These are phyloP conservation scores for Phenganax stokvisi DNA, from an alignment of 92 coral and sea anemone species.

Conservation along the genomic window DNA sequence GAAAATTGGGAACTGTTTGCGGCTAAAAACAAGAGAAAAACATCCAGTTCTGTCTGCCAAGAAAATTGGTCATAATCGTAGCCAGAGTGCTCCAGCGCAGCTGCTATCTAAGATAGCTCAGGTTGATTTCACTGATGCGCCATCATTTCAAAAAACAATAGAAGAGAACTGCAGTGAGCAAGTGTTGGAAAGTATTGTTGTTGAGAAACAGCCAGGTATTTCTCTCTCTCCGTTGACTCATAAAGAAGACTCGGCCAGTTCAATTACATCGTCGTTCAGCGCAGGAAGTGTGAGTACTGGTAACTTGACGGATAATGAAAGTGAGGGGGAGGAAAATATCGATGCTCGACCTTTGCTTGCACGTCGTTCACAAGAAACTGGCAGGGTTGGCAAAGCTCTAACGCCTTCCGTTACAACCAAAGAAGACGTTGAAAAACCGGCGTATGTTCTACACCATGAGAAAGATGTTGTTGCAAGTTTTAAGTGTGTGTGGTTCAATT, in stretches of 20 bases:
- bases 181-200: conserved; percentile 26
- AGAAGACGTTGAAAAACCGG: conserved; percentile 45
- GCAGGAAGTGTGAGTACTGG: conserved; percentile 66
- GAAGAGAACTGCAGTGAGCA: conserved; percentile 34
- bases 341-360: conserved; percentile 33
- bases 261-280: conserved; percentile 58
- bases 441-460: conserved; percentile 65
- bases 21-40: conserved; percentile 23
- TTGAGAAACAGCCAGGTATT: conserved; percentile 25
- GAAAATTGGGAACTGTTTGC: conserved; percentile 57
- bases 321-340: conserved; percentile 53
- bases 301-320: conserved; percentile 79
- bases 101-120: conserved; percentile 21
- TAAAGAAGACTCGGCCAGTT: conserved; percentile 54
- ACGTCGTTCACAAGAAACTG: conserved; percentile 21
- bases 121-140: conserved; percentile 12
- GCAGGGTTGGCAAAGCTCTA: conserved; percentile 33
- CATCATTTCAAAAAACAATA: conserved; percentile 4
- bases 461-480: conserved; percentile 61
- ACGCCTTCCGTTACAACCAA: conserved; percentile 4
- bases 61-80: conserved; percentile 41
- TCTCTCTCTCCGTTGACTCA: neutral
- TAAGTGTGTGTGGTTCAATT: conserved; percentile 85
- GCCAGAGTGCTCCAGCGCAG: conserved; percentile 47
- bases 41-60: neutral